Conservation (phyloP, 2,797 vertebrate genomes). For the Fringilla coelebs region DNA sequence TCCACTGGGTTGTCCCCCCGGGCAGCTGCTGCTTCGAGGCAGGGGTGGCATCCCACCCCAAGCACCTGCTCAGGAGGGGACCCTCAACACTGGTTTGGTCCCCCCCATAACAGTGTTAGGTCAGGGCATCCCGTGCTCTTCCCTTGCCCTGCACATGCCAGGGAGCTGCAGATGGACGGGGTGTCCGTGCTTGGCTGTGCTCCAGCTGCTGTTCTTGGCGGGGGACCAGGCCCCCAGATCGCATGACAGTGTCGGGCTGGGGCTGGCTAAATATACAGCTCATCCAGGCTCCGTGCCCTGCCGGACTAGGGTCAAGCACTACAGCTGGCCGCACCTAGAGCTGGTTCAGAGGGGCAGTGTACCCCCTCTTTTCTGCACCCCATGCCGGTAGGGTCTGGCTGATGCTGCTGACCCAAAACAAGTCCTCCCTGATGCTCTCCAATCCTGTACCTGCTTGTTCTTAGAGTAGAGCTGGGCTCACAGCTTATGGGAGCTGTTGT, state of each 20-base stretch:
- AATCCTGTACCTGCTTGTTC: background rate
- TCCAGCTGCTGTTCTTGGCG: conserved; percentile 32
- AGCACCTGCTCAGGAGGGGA: background rate
- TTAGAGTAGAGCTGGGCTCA: background rate
- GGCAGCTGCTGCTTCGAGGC: background rate
- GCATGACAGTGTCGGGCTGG: background rate
- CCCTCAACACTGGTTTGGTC: background rate
- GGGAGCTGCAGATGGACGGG: background rate
- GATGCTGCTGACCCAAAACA: background rate
- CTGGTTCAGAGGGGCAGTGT: fast-evolving
- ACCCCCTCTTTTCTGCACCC: background rate
- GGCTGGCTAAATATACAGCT: conserved; percentile 27
- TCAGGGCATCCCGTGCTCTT: background rate
- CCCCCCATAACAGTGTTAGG: fast-evolving
- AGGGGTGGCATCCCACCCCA: background rate
- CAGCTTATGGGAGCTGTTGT: background rate
- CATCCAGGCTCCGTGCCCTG: fast-evolving
- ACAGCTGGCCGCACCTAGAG: too few relatives aligned
- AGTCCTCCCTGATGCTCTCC: fast-evolving
- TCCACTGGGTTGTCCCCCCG: fast-evolving
- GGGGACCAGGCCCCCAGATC: background rate
- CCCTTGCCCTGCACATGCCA: background rate
- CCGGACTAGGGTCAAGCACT: background rate
- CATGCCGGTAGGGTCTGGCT: background rate
- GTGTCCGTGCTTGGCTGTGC: background rate